Evolutionary conservation across 1,140 invertebrate genomes (phyloP).

Genomic region (Chionoecetes opilio): DNA sequence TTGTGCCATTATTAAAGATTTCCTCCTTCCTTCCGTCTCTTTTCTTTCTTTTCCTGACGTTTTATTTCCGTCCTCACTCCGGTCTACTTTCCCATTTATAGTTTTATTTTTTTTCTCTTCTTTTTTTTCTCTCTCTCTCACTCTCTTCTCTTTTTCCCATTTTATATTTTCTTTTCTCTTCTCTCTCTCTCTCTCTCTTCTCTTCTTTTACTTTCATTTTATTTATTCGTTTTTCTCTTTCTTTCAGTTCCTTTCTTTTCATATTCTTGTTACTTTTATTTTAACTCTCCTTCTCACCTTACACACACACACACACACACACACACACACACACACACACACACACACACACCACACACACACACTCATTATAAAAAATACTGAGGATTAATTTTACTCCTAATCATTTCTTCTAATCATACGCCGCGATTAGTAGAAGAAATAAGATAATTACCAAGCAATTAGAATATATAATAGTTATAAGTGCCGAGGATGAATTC

Average conservation of each 20-base stretch:
- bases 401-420: neutral
- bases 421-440: neutral
- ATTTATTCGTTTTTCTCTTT: no score
- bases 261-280: neutral
- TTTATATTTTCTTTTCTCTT: no score
- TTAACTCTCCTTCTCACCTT: neutral
- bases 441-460: neutral
- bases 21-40: neutral
- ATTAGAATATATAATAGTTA: neutral
- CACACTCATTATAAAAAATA: no score
- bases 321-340: slow-evolving; percentile 20
- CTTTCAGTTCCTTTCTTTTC: neutral
- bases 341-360: no score
- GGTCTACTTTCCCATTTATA: no score
- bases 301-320: neutral
- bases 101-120: neutral
- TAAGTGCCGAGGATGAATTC: no score
- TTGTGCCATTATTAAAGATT: neutral
- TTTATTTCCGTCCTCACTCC: neutral
- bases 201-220: neutral
- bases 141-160: neutral
- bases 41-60: neutral
- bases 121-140: neutral
- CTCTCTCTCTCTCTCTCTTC: neutral
- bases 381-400: no score